A percentile compares a stretch with the other conserved stretches of the same genome.
phyloP scores from a whole-genome alignment of 2,888 invertebrate species.

The Aethes cnicana region DNA sequence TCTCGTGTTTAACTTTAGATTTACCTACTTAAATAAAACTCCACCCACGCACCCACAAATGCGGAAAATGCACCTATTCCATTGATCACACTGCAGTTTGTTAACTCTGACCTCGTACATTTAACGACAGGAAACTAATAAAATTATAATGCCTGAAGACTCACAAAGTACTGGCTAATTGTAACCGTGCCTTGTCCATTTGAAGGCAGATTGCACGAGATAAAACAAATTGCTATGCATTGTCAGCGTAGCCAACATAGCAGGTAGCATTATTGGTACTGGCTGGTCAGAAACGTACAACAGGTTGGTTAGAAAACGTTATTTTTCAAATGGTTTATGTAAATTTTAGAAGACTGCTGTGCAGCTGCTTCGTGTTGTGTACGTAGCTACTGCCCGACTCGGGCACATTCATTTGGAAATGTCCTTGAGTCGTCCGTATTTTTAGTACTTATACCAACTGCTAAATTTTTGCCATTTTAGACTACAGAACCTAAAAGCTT shows the following conservation, averaged over 20 bases:
- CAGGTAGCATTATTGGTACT: background rate
- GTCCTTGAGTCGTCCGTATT: too few relatives aligned
- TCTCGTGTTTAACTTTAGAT: too few relatives aligned
- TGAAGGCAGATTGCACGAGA: slow-evolving; percentile 20
- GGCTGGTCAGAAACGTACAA: background rate
- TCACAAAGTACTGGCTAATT: slow-evolving; percentile 69
- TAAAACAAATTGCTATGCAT: slow-evolving; percentile 40
- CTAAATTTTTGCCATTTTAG: too few relatives aligned
- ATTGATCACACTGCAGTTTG: slow-evolving; percentile 63
- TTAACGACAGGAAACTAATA: slow-evolving; percentile 78
- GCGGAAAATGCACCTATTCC: slow-evolving; percentile 58
- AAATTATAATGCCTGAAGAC: slow-evolving; percentile 70
- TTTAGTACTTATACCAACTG: too few relatives aligned
- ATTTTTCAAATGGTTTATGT: too few relatives aligned
- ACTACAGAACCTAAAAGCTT: too few relatives aligned
- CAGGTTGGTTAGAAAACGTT: too few relatives aligned
- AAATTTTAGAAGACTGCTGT: too few relatives aligned
- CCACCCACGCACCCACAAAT: slow-evolving; percentile 37
- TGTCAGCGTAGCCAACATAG: slow-evolving; percentile 12
- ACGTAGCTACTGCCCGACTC: too few relatives aligned
- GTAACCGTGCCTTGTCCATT: slow-evolving; percentile 32
- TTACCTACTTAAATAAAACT: background rate
- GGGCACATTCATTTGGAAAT: too few relatives aligned
- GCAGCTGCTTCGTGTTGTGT: too few relatives aligned
- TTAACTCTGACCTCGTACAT: slow-evolving; percentile 58